Evolutionary conservation across 2,888 invertebrate genomes (phyloP).

Genomic region (Drosophila eohydei): DNA sequence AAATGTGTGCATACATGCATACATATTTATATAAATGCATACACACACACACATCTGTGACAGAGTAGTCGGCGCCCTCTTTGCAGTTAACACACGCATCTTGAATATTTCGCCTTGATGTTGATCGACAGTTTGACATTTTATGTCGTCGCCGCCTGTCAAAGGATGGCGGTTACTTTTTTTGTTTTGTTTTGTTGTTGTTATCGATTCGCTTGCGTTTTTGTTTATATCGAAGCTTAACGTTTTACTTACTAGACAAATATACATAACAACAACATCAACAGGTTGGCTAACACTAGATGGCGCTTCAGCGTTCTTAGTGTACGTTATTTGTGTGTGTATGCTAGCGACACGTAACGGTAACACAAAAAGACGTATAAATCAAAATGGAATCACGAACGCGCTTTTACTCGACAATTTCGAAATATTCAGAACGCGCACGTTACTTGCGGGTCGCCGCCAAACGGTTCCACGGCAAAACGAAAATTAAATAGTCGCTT

Average conservation of each 20-base stretch:
- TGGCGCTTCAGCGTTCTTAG: slow-evolving; percentile 27
- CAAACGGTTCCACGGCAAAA: slow-evolving; percentile 75
- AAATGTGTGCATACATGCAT: slow-evolving; percentile 23
- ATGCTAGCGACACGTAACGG: background rate
- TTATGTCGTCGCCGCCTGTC: slow-evolving; percentile 80
- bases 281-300: slow-evolving; percentile 36
- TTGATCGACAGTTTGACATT: slow-evolving; percentile 84
- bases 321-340: background rate
- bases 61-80: slow-evolving; percentile 44
- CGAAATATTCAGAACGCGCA: slow-evolving; percentile 45
- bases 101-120: slow-evolving; percentile 79
- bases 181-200: slow-evolving; percentile 20
- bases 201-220: slow-evolving; percentile 15
- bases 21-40: slow-evolving; percentile 1
- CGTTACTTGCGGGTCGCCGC: slow-evolving; percentile 45
- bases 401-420: slow-evolving; percentile 46
- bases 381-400: slow-evolving; percentile 56
- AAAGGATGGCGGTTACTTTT: slow-evolving; percentile 65
- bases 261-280: slow-evolving; percentile 14
- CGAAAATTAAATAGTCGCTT: slow-evolving; percentile 78
- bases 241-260: slow-evolving; percentile 37
- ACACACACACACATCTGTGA: slow-evolving; percentile 14
- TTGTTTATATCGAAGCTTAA: slow-evolving; percentile 25
- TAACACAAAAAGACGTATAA: slow-evolving; percentile 24
- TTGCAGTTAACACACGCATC: slow-evolving; percentile 73